Evolutionary conservation across 2,888 invertebrate species (phyloP).

Genomic region (Phyllotreta striolata): DNA sequence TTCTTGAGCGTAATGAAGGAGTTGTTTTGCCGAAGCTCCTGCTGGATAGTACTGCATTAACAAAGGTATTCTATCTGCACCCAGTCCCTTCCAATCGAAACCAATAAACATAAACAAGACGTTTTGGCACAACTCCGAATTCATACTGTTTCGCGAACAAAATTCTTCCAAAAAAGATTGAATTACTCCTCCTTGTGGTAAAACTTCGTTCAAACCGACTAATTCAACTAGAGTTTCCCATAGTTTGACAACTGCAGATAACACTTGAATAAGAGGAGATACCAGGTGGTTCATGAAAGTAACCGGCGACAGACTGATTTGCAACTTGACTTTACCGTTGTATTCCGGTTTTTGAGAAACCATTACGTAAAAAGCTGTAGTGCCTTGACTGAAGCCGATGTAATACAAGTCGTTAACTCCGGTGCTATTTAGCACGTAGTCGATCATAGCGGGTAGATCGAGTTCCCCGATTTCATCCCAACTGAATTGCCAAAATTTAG

Average conservation of each 20-base stretch:
- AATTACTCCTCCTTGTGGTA: conserved; percentile 18
- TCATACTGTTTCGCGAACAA: background rate
- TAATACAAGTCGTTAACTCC: conserved; percentile 72
- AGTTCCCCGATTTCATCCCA: conserved; percentile 84
- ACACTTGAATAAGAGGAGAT: conserved; percentile 45
- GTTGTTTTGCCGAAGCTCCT: conserved; percentile 68
- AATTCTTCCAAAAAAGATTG: background rate
- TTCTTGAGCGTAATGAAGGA: conserved; percentile 77
- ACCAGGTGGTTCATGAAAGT: conserved; percentile 67
- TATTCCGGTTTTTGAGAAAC: conserved; percentile 69
- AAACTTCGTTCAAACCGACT: conserved; percentile 28
- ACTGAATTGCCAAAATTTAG: conserved; percentile 64
- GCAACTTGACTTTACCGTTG: conserved; percentile 70
- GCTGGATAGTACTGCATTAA: conserved; percentile 50
- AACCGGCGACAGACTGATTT: conserved; percentile 74
- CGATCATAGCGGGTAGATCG: conserved; percentile 84
- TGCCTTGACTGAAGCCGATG: conserved; percentile 83
- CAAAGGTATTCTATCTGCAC: conserved; percentile 49
- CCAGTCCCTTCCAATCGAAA: conserved; percentile 53
- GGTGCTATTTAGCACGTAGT: conserved; percentile 70
- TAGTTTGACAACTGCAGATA: conserved; percentile 23
- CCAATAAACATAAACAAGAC: conserved; percentile 53
- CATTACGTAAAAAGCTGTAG: conserved; percentile 73
- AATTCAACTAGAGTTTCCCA: conserved; percentile 12
- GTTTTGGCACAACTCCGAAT: conserved; percentile 49